Percentiles rank a stretch among this genome's conserved stretches.
phyloP scores from a whole-genome alignment of 2,113 vertebrate species.

The Eurypyga helias region DNA sequence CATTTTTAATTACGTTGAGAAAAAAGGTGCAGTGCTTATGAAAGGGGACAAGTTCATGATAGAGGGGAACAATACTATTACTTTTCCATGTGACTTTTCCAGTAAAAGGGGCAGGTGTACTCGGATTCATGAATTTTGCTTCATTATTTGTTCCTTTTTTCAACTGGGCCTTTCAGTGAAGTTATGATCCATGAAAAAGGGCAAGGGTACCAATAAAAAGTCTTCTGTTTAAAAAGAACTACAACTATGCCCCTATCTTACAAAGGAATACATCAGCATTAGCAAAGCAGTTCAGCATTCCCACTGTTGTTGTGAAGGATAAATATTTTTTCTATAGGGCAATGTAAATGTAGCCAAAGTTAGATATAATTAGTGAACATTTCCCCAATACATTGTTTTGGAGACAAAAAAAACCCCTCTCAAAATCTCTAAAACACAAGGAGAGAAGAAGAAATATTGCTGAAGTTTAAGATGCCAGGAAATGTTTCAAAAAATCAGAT shows the following conservation, averaged over 20 bases:
- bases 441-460: background rate
- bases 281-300: background rate
- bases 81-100: background rate
- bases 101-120: background rate
- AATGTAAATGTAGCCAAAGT: background rate
- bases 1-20: background rate
- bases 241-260: background rate
- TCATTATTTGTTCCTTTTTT: background rate
- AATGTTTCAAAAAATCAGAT: conserved; percentile 49
- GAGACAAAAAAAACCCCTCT: background rate
- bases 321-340: background rate
- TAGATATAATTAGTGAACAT: background rate
- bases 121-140: background rate
- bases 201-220: background rate
- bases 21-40: background rate
- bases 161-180: background rate
- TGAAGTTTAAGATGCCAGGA: conserved; percentile 10
- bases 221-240: conserved; percentile 1
- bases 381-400: background rate
- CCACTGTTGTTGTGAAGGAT: background rate
- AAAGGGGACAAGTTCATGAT: background rate
- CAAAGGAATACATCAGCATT: background rate
- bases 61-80: conserved; percentile 6
- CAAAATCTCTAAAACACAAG: background rate
- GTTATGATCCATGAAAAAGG: background rate